Evolutionary conservation across 2,797 vertebrate species (phyloP).

Genomic region (Oreochromis grahami): DNA sequence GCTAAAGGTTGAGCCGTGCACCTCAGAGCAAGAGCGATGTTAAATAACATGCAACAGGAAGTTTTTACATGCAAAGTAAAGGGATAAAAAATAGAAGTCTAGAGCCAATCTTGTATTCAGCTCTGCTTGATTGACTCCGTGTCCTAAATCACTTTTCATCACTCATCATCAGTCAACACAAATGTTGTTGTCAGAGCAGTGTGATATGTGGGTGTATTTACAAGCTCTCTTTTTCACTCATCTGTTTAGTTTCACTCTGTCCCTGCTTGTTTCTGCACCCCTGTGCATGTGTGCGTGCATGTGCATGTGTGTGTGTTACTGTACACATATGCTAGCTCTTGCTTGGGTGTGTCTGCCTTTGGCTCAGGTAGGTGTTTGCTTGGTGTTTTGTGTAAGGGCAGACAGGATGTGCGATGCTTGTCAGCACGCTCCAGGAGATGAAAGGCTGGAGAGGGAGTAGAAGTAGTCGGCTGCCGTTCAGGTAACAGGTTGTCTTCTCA

Average conservation of each 20-base stretch:
- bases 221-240: slow-evolving; percentile 4
- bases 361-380: slow-evolving; percentile 66
- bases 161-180: not conserved
- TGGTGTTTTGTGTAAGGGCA: slow-evolving; percentile 57
- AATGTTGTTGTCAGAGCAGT: not conserved
- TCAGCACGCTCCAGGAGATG: slow-evolving; percentile 69
- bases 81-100: not conserved
- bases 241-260: slow-evolving; percentile 12
- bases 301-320: not conserved
- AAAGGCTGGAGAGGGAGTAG: slow-evolving; percentile 65
- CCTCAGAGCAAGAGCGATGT: not conserved
- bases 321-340: slow-evolving; percentile 43
- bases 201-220: slow-evolving; percentile 11
- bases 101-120: not conserved
- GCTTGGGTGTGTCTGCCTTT: slow-evolving; percentile 60
- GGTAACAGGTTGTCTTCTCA: slow-evolving; percentile 64
- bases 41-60: not conserved
- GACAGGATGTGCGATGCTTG: slow-evolving; percentile 72
- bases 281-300: not conserved
- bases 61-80: not conserved
- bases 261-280: not conserved
- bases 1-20: not conserved
- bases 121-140: not conserved
- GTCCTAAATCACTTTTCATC: not conserved
- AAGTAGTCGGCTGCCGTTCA: slow-evolving; percentile 49